Percentiles rank a stretch among this genome's conserved stretches.
Evolutionary conservation across 2,797 vertebrate species (phyloP).

Genomic region (Sternotherus odoratus): DNA sequence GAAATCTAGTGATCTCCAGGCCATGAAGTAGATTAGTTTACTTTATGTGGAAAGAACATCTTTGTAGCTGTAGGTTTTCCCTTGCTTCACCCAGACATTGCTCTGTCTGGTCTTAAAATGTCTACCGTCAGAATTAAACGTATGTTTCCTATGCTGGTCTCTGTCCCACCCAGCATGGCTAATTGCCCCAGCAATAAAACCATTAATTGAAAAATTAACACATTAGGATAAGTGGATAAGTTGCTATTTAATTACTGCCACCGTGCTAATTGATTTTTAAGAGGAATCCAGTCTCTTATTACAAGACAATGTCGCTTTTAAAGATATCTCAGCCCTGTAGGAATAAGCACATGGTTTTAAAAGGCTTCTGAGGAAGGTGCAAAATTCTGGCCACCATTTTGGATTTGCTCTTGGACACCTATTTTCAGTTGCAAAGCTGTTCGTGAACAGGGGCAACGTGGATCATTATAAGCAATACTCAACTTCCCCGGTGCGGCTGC

Average conservation of each 20-base stretch:
- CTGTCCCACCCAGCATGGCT: neutral
- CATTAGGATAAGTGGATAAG: neutral
- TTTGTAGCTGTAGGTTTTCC: neutral
- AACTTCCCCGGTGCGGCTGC: neutral
- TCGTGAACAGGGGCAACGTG: neutral
- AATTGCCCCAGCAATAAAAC: conserved; percentile 18
- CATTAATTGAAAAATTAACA: conserved; percentile 34
- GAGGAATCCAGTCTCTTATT: conserved; percentile 2
- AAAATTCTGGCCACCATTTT: neutral
- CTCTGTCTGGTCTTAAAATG: conserved; percentile 17
- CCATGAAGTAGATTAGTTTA: neutral
- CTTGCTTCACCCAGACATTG: neutral
- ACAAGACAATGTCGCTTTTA: neutral
- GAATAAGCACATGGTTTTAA: neutral
- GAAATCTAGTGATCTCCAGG: neutral
- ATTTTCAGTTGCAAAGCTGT: neutral
- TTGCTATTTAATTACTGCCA: conserved; percentile 38
- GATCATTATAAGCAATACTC: neutral
- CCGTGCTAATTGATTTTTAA: conserved; percentile 61
- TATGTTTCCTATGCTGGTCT: neutral
- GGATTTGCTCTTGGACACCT: neutral
- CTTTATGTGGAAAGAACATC: neutral
- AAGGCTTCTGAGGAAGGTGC: neutral
- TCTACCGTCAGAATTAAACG: conserved; percentile 18
- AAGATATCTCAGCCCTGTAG: neutral